These are phyloP conservation scores for Hybognathus amarus DNA, from an alignment of 2,797 vertebrate genomes.

Conservation along the genomic window DNA sequence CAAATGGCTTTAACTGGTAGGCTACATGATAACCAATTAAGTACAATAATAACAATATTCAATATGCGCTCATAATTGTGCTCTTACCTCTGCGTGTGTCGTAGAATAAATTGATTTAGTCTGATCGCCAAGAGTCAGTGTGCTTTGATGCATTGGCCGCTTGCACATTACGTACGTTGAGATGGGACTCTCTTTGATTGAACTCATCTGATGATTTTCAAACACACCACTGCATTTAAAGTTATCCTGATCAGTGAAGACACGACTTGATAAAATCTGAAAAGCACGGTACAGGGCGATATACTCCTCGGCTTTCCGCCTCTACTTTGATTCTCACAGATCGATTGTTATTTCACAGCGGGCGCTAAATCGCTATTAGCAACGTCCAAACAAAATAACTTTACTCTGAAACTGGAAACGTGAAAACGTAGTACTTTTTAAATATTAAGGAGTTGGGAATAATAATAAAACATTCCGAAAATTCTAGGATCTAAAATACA, in stretches of 20 bases:
- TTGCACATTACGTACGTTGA: not conserved
- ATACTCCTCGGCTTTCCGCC: not conserved
- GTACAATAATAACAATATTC: no score
- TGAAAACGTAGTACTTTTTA: not conserved
- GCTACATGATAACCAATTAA: not conserved
- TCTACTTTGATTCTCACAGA: not conserved
- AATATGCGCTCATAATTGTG: not conserved
- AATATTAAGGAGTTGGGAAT: not conserved
- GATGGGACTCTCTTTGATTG: not conserved
- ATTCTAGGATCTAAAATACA: not conserved
- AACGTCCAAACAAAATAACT: slow-evolving; percentile 27
- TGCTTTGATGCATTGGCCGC: slow-evolving; percentile 63
- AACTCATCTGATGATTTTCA: slow-evolving; percentile 18
- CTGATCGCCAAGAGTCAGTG: slow-evolving; percentile 56
- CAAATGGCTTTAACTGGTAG: no score
- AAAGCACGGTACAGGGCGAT: not conserved
- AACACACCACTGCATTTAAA: not conserved
- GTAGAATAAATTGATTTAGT: slow-evolving; percentile 57
- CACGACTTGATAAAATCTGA: not conserved
- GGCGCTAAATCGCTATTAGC: not conserved
- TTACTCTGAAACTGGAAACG: not conserved
- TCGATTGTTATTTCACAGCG: not conserved
- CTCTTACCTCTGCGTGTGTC: slow-evolving; percentile 63
- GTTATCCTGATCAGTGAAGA: not conserved
- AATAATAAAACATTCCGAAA: not conserved